Conservation (phyloP, 1,140 invertebrate species). For the Hylaeus anthracinus region DNA sequence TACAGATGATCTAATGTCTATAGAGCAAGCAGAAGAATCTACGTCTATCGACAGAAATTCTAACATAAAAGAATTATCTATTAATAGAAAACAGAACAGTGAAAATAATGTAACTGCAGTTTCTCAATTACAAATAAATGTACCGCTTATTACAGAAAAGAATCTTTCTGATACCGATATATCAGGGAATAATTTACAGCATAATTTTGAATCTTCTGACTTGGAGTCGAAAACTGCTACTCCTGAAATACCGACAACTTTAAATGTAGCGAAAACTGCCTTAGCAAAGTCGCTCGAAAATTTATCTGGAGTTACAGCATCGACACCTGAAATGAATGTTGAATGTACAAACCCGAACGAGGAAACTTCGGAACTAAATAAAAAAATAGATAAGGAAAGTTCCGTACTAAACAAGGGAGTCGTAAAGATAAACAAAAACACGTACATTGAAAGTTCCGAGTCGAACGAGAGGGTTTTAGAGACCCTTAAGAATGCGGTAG, state of each 20-base stretch:
- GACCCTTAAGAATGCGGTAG: too few species aligned
- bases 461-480: too few species aligned
- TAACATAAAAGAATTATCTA: background rate
- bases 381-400: too few species aligned
- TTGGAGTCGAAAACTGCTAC: too few species aligned
- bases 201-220: background rate
- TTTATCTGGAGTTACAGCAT: background rate
- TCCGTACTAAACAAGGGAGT: too few species aligned
- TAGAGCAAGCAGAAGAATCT: background rate
- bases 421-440: too few species aligned
- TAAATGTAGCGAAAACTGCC: slow-evolving; percentile 16
- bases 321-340: background rate
- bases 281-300: slow-evolving; percentile 1
- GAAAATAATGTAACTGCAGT: background rate
- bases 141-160: background rate
- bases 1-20: background rate
- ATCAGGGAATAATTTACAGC: background rate
- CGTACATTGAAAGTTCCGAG: too few species aligned
- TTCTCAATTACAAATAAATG: background rate
- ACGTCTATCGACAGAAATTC: background rate
- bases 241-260: background rate
- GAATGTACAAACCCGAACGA: background rate
- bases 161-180: background rate
- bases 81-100: background rate
- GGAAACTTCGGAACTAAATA: too few species aligned